Conservation (phyloP, 2,797 vertebrate genomes). For the Paedocypris micromegethes region DNA sequence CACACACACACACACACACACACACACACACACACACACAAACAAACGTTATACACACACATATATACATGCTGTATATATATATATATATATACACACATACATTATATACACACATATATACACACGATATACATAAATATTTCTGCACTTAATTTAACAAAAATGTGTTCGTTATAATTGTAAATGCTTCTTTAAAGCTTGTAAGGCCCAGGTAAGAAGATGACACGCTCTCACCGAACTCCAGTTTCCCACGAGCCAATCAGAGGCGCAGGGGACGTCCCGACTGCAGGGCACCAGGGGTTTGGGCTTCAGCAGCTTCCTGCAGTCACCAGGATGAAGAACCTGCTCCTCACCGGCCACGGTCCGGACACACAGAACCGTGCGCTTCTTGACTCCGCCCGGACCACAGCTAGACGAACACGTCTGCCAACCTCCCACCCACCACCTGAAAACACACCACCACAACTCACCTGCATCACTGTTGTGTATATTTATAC, state of each 20-base stretch:
- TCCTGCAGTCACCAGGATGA: conserved; percentile 77
- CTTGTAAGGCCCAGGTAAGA: too few species aligned
- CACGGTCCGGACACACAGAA: conserved; percentile 85
- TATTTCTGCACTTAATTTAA: too few species aligned
- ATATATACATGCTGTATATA: too few species aligned
- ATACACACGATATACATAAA: too few species aligned
- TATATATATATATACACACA: too few species aligned
- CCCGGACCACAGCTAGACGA: conserved; percentile 78
- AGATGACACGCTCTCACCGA: conserved; percentile 61
- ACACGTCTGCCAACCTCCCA: conserved; percentile 92
- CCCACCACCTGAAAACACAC: conserved; percentile 85
- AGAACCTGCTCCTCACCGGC: conserved; percentile 86
- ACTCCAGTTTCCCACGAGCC: conserved; percentile 86
- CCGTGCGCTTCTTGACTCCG: conserved; percentile 80
- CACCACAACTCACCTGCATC: conserved; percentile 70
- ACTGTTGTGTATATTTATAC: too few species aligned
- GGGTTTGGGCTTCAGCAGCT: conserved; percentile 85
- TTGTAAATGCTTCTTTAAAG: too few species aligned
- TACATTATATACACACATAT: too few species aligned
- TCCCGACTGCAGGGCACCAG: conserved; percentile 86
- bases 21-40: too few species aligned
- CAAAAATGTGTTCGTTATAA: too few species aligned
- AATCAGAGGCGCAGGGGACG: conserved; percentile 82
- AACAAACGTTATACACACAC: too few species aligned
- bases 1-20: too few species aligned